Base-by-base conservation (phyloP, 2,113 vertebrate species). In the Tiliqua scincoides region DNA sequence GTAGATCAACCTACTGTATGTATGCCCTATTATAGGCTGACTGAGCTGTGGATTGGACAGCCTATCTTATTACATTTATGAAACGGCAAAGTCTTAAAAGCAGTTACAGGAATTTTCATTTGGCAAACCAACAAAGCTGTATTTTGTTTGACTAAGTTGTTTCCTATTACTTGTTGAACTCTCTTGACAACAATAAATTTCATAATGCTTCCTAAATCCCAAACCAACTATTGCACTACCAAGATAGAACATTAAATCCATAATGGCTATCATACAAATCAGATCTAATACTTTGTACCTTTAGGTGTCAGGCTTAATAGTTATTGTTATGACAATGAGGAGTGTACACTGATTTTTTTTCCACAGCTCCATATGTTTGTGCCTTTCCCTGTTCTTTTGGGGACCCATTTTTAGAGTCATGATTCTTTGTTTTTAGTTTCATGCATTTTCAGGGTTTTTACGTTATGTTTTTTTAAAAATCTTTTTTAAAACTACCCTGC, bases 111-210 rank as follows among this genome's bases (percentile, higher is more conserved):
- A 87, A 94, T 93, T 88, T 92, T 91, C 89, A 84, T 89, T 90
- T 92, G 83, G 48, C 82, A 77, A 90, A 88, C 76, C 40, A 89
- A 27, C 74, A 67, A 90, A 43, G 40, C 30, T 30, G 8, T 84
- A 90, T 89, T 94, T 90, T 37, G 93, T 93, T 88, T 95, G 83
- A 92, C 82, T 93, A 87, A 93, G 40, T 65, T 90, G 32, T 93
- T 94, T 94, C 73, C 76, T 92, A 85, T 93, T 93, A 92, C 84
- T 93, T 92, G 75, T 43, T 92, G n/a, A 86, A 74, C 11, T 92
- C 72, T 92, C 81, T 65, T 88, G 88, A 87, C n/a, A 83, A 32
- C 84, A 93, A 91, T 94, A 93, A 79, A 93, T 93, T 91, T 77
- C 57, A 70, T 89, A 93, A 87, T 87, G 62, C 37, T 91, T 94